A percentile compares a stretch with the other conserved stretches of the same genome.
Evolutionary conservation across 2,888 invertebrate genomes (phyloP).

Genomic region (Lasioglossum oenotherae): DNA sequence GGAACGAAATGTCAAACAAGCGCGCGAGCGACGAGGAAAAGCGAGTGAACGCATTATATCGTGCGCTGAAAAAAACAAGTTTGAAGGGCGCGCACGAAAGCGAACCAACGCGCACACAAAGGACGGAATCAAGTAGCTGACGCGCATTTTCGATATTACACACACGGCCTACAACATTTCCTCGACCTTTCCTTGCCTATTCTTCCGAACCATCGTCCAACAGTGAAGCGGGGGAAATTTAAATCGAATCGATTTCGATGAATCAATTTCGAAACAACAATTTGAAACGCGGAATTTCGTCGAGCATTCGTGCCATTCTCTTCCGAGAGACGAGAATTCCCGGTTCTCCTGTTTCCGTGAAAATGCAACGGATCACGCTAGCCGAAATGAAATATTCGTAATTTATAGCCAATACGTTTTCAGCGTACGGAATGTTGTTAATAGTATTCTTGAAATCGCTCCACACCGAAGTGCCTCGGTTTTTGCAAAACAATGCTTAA

Average conservation of each 20-base stretch:
- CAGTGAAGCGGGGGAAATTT: constrained; percentile 24
- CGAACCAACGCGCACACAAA: constrained; percentile 27
- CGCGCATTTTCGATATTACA: constrained; percentile 22
- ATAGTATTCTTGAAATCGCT: background rate
- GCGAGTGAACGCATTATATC: constrained; percentile 1
- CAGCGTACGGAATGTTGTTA: background rate
- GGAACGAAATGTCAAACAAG: constrained; percentile 4
- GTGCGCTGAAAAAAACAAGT: constrained; percentile 20
- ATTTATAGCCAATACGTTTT: background rate
- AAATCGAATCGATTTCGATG: constrained; percentile 26
- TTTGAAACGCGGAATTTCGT: constrained; percentile 17
- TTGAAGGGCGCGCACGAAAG: constrained; percentile 12
- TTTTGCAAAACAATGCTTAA: background rate
- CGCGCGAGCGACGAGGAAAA: background rate
- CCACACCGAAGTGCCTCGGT: background rate
- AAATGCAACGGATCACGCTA: background rate
- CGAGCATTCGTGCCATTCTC: background rate
- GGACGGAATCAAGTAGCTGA: constrained; percentile 30
- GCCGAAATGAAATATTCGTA: background rate
- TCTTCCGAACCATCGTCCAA: constrained; percentile 5
- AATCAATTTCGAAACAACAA: constrained; percentile 34
- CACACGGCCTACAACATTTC: background rate
- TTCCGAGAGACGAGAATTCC: background rate
- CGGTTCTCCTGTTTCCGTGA: background rate
- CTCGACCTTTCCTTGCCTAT: background rate